Evolutionary conservation across 2,113 vertebrate species (phyloP).

Genomic region (Reinhardtius hippoglossoides): DNA sequence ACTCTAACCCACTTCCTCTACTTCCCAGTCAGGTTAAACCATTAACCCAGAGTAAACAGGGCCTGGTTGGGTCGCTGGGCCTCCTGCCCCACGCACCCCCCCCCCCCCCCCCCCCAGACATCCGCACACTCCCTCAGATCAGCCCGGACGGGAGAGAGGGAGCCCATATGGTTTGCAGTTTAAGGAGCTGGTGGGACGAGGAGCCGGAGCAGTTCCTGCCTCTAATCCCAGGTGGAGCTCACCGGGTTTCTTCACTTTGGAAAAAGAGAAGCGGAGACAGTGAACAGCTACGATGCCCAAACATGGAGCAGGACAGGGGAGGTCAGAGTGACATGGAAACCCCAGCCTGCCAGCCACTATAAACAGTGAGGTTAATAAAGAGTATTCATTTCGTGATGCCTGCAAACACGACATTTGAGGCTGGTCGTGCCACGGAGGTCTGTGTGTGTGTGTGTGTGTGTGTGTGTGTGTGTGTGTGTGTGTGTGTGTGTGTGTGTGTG

Average conservation of each 20-base stretch:
- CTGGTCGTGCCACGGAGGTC: no score
- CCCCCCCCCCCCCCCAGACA: slow-evolving; percentile 51
- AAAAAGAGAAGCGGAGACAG: slow-evolving; percentile 12
- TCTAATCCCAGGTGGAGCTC: slow-evolving; percentile 57
- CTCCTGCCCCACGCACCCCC: slow-evolving; percentile 24
- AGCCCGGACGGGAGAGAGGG: slow-evolving; percentile 12
- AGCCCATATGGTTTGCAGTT: slow-evolving; percentile 75
- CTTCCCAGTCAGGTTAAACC: slow-evolving; percentile 53
- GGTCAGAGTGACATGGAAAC: slow-evolving; percentile 63
- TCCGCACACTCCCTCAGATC: slow-evolving; percentile 30
- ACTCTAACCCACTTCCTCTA: slow-evolving; percentile 48
- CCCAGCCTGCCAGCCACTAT: slow-evolving; percentile 28
- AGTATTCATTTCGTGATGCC: slow-evolving; percentile 29
- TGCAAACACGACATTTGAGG: slow-evolving; percentile 39
- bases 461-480: slow-evolving; percentile 1
- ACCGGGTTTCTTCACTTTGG: slow-evolving; percentile 18
- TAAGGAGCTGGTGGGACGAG: slow-evolving; percentile 38
- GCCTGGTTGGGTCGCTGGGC: slow-evolving; percentile 47
- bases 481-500: slow-evolving; percentile 24
- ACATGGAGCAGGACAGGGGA: slow-evolving; percentile 32
- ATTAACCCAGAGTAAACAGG: slow-evolving; percentile 65
- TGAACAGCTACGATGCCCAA: slow-evolving; percentile 47
- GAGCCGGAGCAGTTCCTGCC: slow-evolving; percentile 67
- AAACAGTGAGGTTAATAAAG: slow-evolving; percentile 46
- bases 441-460: not conserved